Conservation (phyloP, 2,797 vertebrate genomes). For the Pantherophis alleghaniensis region DNA sequence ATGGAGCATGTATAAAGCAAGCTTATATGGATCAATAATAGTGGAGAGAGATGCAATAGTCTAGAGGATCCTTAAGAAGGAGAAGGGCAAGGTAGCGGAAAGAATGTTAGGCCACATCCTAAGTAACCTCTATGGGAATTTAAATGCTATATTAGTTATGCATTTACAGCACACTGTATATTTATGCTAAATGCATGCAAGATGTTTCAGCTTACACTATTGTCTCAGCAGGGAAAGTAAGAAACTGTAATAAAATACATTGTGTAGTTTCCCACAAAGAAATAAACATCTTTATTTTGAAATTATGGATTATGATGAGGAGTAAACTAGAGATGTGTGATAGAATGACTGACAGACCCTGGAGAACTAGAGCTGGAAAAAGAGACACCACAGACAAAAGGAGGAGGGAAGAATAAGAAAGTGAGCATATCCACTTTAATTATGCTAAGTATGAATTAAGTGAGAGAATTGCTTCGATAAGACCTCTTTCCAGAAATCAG, state of each 20-base stretch:
- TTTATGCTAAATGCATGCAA: neutral
- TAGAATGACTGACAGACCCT: neutral
- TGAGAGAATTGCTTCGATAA: neutral
- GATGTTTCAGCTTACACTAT: neutral
- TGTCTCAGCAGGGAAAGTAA: neutral
- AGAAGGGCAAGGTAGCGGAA: neutral
- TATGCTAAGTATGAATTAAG: neutral
- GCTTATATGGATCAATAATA: neutral
- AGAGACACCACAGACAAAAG: neutral
- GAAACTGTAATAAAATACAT: neutral
- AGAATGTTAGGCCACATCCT: neutral
- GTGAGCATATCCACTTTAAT: neutral
- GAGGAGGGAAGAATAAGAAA: neutral
- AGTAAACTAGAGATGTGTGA: neutral
- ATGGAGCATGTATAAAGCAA: constrained; percentile 19
- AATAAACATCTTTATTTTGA: neutral
- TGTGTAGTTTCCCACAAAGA: neutral
- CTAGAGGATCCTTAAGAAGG: neutral
- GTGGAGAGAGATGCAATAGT: neutral
- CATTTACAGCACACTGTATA: neutral
- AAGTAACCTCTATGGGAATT: neutral
- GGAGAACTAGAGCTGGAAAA: neutral
- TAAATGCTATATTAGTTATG: neutral
- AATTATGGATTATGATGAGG: neutral
- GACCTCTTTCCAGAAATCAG: neutral